Evolutionary conservation across 92 coral and sea anemone genomes (phyloP).

Genomic region (Porites cylindrica): DNA sequence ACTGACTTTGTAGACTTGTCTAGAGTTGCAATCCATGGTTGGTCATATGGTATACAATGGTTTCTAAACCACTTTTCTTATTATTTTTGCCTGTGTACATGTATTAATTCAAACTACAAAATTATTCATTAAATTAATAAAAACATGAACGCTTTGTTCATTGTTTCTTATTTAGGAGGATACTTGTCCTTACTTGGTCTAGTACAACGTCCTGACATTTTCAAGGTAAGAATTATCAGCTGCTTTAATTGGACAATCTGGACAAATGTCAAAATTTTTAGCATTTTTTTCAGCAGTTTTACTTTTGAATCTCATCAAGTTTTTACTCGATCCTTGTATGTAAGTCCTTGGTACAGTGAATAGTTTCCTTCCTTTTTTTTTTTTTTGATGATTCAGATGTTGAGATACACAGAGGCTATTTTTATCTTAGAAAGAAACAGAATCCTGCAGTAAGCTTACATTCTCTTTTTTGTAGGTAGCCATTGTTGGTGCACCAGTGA

Average conservation of each 20-base stretch:
- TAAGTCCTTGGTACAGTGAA: too few relatives aligned
- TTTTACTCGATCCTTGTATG: too few relatives aligned
- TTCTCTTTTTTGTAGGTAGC: constrained; percentile 71
- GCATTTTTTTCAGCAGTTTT: neutral
- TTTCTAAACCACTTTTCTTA: neutral
- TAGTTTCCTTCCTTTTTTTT: too few relatives aligned
- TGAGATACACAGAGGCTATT: too few relatives aligned
- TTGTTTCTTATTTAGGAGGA: constrained; percentile 70
- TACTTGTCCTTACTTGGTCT: constrained; percentile 90
- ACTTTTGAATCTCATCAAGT: too few relatives aligned
- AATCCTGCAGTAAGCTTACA: too few relatives aligned
- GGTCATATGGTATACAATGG: constrained; percentile 80
- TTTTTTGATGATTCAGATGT: too few relatives aligned
- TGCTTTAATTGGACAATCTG: neutral
- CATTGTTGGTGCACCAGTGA: constrained; percentile 98
- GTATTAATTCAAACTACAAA: too few relatives aligned
- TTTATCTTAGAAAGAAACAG: too few relatives aligned
- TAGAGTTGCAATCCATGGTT: constrained; percentile 97
- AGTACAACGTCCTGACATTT: constrained; percentile 89
- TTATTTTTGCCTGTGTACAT: neutral
- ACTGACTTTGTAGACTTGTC: constrained; percentile 88
- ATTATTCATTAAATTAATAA: neutral
- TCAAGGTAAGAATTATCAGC: constrained; percentile 66
- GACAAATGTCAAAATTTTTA: too few relatives aligned
- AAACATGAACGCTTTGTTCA: neutral